Conservation (phyloP, 2,797 vertebrate genomes). For the Vultur gryphus region DNA sequence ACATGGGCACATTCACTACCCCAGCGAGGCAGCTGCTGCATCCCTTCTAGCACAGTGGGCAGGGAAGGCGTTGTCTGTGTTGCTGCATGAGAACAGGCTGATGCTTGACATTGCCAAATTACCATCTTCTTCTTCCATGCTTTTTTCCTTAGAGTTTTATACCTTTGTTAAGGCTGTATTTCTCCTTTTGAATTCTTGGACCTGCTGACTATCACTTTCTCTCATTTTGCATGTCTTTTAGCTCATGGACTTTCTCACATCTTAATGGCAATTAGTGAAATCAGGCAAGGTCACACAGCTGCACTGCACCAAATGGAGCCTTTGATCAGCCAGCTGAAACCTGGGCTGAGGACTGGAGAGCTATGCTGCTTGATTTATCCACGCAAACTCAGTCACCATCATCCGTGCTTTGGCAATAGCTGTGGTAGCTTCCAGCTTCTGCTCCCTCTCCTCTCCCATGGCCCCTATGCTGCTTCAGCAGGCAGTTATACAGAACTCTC, state of each 20-base stretch:
- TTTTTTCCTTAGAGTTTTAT: not conserved
- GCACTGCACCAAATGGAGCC: not conserved
- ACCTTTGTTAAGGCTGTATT: not conserved
- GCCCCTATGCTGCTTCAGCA: not conserved
- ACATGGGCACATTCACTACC: too few species aligned
- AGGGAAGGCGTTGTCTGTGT: not conserved
- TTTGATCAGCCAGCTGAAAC: not conserved
- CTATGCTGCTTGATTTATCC: not conserved
- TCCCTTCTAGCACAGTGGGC: not conserved
- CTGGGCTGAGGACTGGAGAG: not conserved
- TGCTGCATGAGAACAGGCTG: not conserved
- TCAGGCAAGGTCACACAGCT: not conserved
- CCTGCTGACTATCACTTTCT: not conserved
- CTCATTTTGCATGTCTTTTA: not conserved
- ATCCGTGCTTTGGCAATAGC: not conserved
- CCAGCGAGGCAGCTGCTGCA: rapidly evolving
- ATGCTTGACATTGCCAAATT: not conserved
- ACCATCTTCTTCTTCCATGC: not conserved
- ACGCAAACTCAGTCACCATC: not conserved
- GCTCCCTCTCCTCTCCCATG: not conserved
- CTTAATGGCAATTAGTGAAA: not conserved
- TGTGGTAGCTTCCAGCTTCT: not conserved
- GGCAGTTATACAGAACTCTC: not conserved
- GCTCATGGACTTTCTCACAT: not conserved
- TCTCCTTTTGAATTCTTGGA: not conserved